Evolutionary conservation across 2,797 vertebrate genomes (phyloP), one percentile per base, ranked within the genome.

Genomic region (Antrozous pallidus): DNA sequence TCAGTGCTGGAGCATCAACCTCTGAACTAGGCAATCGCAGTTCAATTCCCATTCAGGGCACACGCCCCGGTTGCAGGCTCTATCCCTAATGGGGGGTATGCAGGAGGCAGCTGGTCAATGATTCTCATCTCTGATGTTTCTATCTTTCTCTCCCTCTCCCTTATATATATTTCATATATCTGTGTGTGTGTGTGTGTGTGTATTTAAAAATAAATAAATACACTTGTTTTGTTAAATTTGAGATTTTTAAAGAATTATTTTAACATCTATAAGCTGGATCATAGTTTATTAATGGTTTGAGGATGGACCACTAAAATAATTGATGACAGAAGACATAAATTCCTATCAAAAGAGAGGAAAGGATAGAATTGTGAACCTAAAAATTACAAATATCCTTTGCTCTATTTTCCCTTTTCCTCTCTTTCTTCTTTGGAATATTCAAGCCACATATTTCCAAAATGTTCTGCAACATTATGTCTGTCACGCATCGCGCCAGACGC

Each of bases 391-490:
- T 90, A 70, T 51, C 82, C 9, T 88, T 71, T 45, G 33, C 38
- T 94, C n/a, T 63, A 22, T 80, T 73, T 92, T 77, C 26, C 45
- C 36, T 90, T 75, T 28, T 13, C n/a, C 28, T 40, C 1, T 85
- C 61, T 40, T 54, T 20, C 84, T 33, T 74, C 14, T 88, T 92
- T 69, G 86, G 31, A 93, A 86, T 94, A 83, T 86, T 84, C 89
- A 96, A 71, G 38, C 36, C 42, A 45, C 82, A 80, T 47, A 79
- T 95, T 97, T 94, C 93, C 81, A 81, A 90, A 94, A 86, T 26
- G 47, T 95, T 93, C 90, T 93, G 74, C 82, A 92, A 75, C 69
- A 78, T 81, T 73, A 65, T 71, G 77, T 90, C 84, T 96, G 63
- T 45, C 16, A 0, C 33, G 12, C 33, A 31, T 75, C 70, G 63